Percentiles rank a stretch among this genome's conserved stretches.
Conservation (phyloP, 2,797 vertebrate genomes). For the Picus viridis region DNA sequence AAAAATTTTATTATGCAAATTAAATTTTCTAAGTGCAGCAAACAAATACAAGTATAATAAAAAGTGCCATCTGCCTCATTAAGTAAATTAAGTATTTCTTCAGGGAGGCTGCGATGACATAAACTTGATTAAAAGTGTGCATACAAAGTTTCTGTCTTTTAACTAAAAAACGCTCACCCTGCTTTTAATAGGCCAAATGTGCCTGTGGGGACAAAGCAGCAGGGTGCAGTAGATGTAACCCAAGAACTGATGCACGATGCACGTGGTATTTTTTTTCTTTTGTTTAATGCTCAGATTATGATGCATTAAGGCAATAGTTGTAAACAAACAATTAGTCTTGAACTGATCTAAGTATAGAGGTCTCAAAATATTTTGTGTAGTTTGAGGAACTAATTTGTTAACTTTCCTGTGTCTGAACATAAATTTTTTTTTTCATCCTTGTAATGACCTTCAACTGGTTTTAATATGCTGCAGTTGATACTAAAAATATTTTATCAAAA, state of each 20-base stretch:
- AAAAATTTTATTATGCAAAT: not conserved
- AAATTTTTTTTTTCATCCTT: constrained; percentile 16
- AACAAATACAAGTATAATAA: not conserved
- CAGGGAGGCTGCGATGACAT: not conserved
- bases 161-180: not conserved
- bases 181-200: not conserved
- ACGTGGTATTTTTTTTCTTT: not conserved
- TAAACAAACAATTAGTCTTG: not conserved
- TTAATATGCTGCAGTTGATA: constrained; percentile 27
- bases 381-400: not conserved
- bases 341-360: not conserved
- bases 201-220: not conserved
- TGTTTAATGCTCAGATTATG: not conserved
- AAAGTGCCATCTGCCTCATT: not conserved
- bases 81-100: constrained; percentile 1
- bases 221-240: not conserved
- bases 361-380: not conserved
- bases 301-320: not conserved
- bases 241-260: not conserved
- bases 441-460: constrained; percentile 64
- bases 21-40: not conserved
- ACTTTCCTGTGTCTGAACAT: not conserved
- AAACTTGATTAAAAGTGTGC: not conserved
- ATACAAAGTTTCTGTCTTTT: not conserved
- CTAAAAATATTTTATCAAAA: constrained; percentile 76